Conservation (phyloP, 1,140 invertebrate genomes). For the Subanguina moxae region DNA sequence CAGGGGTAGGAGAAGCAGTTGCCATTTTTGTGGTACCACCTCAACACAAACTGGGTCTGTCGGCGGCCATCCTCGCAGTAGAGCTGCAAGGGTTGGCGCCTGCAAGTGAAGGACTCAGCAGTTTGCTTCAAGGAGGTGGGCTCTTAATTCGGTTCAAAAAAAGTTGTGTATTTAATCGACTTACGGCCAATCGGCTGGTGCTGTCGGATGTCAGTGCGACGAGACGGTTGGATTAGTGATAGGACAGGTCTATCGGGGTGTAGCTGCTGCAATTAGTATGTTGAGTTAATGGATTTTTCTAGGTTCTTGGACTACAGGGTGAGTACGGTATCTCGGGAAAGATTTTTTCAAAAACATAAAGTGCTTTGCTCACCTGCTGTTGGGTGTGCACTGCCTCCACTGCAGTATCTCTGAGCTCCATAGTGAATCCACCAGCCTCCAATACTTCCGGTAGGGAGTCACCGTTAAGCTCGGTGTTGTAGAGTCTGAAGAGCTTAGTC, state of each 20-base stretch:
- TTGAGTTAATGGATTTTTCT: no score
- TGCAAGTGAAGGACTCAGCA: constrained; percentile 22
- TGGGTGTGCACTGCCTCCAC: background rate
- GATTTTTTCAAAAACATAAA: no score
- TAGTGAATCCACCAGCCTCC: background rate
- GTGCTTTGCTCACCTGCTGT: no score
- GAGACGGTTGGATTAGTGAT: background rate
- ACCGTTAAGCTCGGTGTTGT: constrained; percentile 2
- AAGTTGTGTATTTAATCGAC: no score
- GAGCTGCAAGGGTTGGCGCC: constrained; percentile 11
- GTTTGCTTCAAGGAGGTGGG: background rate
- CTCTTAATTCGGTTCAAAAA: background rate
- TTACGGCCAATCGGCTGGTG: background rate
- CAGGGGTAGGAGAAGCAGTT: constrained; percentile 31
- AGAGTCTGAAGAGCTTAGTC: constrained; percentile 13
- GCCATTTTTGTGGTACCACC: constrained; percentile 33
- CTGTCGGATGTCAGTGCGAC: constrained; percentile 2
- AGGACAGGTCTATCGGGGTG: background rate
- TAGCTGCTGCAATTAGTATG: background rate
- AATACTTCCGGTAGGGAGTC: background rate
- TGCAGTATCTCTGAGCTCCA: background rate
- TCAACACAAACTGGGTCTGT: constrained; percentile 31
- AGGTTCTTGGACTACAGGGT: no score
- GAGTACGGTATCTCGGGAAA: no score
- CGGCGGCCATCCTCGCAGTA: constrained; percentile 20